A percentile compares a stretch with the other conserved stretches of the same genome.
phyloP scores from a whole-genome alignment of 1,140 invertebrate species.

The Stegodyphus dumicola region DNA sequence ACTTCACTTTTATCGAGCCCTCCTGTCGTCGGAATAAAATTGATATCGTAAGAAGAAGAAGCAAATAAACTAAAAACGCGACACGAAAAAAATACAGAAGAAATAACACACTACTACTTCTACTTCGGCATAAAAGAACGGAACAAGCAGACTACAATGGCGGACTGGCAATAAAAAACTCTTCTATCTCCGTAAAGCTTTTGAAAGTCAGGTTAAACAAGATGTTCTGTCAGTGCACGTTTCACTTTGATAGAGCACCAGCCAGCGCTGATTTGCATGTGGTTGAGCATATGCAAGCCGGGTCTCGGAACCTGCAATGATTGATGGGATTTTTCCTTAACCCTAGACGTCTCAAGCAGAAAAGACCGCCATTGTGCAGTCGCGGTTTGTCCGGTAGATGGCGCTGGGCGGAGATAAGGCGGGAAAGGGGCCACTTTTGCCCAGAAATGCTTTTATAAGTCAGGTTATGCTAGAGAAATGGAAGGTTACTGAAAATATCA shows the following conservation, averaged over 20 bases:
- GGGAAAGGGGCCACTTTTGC: conserved; percentile 28
- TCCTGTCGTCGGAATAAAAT: conserved; percentile 59
- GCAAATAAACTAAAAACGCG: conserved; percentile 28
- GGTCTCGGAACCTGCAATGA: conserved; percentile 42
- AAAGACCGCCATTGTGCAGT: not conserved
- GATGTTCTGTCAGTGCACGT: conserved; percentile 59
- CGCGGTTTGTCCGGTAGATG: conserved; percentile 43
- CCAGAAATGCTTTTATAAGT: conserved; percentile 32
- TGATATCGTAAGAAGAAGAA: conserved; percentile 51
- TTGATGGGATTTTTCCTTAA: conserved; percentile 55
- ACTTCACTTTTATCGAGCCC: conserved; percentile 56
- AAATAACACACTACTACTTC: conserved; percentile 42
- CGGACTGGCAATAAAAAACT: conserved; percentile 57
- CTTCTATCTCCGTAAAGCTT: conserved; percentile 59
- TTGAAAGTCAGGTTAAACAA: conserved; percentile 60
- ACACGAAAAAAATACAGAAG: conserved; percentile 24
- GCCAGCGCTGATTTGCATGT: conserved; percentile 57
- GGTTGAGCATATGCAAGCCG: conserved; percentile 58
- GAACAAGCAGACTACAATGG: conserved; percentile 45
- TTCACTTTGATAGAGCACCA: conserved; percentile 59
- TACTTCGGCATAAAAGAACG: conserved; percentile 49
- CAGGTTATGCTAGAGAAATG: too few relatives aligned
- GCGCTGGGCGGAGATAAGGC: conserved; percentile 30
- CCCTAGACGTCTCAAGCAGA: conserved; percentile 53
- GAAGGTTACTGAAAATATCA: too few relatives aligned